Evolutionary conservation across 2,888 invertebrate species (phyloP), one percentile per base, ranked within the genome.

Genomic region (Nezara viridula): DNA sequence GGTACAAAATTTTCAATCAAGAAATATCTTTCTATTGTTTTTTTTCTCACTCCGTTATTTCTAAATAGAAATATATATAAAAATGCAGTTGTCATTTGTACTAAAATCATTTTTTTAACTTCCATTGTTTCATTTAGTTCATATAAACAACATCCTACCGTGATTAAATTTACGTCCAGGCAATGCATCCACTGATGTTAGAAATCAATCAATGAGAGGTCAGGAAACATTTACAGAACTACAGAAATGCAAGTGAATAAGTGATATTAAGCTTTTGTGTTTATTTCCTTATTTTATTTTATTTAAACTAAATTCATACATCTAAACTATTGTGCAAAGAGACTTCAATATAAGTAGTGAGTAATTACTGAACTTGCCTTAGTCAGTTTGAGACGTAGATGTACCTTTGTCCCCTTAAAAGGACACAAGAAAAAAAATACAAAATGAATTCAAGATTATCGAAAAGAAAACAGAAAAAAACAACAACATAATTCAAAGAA

Each of bases 371-470:
- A 47, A 90, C 90, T 90, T 90, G 90, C 90, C 90, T 90, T 89
- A 90, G 14, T 90, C 89, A 90, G 66, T 89, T 88, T 90, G 90
- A 90, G 90, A 90, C 55, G 90, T 77, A 49, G 90, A 49, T 52
- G 89, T 77, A 86, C 90, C 90, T 90, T 90, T 90, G 89, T 86
- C 88, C 77, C 89, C 90, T 90, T 90, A 73, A 55, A 60, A 73
- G 88, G 52, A 88, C 88, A 90, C 88, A 90, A 91, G 89, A 91
- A 89, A 91, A 91, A 90, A 89, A 52, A 90, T 19, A 37, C 5
- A 73, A 21, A 73, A 73, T 73, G 32, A 73, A 73, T 73, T 37
- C 32, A 73, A 73, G 32, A 73, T 73, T 73, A 37, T 73, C 21
- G 37, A 73, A 73, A 37, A 73, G 37, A 86, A 85, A 55, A 88